Percentiles rank a stretch among this genome's conserved stretches.
These are phyloP conservation scores for Muscicapa adusta DNA, from an alignment of 2,113 vertebrate genomes.

Conservation along the genomic window DNA sequence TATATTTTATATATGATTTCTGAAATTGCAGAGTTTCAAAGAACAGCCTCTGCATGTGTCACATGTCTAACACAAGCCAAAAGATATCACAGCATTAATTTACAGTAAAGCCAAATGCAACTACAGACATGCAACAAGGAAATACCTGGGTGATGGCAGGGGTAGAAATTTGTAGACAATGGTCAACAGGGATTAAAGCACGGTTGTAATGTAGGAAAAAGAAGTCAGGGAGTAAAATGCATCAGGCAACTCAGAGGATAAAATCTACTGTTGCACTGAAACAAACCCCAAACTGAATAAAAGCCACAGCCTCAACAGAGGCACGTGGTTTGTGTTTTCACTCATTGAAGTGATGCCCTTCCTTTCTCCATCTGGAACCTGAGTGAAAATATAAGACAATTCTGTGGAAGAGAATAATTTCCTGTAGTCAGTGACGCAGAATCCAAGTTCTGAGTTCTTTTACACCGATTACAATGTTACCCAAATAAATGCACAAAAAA, in stretches of 20 bases:
- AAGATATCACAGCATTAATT: background rate
- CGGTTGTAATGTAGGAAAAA: background rate
- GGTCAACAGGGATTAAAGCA: background rate
- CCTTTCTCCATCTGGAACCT: background rate
- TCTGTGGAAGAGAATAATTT: background rate
- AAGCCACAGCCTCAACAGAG: accelerated
- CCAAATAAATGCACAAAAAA: background rate
- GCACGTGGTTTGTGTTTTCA: background rate
- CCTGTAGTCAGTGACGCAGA: background rate
- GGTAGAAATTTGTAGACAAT: background rate
- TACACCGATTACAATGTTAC: background rate
- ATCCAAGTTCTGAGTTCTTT: background rate
- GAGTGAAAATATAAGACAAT: background rate
- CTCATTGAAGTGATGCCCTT: background rate
- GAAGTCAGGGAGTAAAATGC: background rate
- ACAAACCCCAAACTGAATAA: accelerated
- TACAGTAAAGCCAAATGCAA: background rate
- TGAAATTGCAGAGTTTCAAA: background rate
- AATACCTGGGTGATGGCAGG: background rate
- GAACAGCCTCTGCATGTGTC: background rate
- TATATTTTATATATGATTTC: background rate
- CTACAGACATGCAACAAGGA: accelerated
- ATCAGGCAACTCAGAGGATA: background rate
- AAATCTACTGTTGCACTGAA: background rate
- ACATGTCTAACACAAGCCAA: accelerated